Evolutionary conservation across 2,797 vertebrate genomes (phyloP).

Genomic region (Crocidura indochinensis): DNA sequence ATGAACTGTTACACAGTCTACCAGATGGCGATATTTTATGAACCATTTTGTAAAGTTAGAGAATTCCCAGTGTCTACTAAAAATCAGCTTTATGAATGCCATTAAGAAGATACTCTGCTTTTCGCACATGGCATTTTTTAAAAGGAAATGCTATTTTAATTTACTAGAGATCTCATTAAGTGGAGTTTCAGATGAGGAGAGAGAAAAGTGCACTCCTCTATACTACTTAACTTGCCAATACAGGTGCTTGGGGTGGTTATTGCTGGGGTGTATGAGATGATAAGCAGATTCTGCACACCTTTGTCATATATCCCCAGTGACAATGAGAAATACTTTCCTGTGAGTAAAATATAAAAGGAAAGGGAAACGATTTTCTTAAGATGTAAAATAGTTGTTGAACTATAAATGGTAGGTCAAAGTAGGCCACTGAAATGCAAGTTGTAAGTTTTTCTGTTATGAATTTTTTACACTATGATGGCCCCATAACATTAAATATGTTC

Average conservation of each 20-base stretch:
- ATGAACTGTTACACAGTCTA: conserved; percentile 82
- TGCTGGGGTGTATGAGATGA: too few species aligned
- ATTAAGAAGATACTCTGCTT: conserved; percentile 66
- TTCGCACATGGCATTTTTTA: background rate
- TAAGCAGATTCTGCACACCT: too few species aligned
- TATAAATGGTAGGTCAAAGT: background rate
- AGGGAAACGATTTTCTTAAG: conserved; percentile 23
- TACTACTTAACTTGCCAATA: too few species aligned
- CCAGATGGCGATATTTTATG: conserved; percentile 87
- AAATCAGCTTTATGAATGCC: conserved; percentile 76
- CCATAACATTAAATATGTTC: background rate
- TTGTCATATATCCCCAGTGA: too few species aligned
- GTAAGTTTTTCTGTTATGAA: too few species aligned
- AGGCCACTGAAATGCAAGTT: background rate
- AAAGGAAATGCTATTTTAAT: background rate
- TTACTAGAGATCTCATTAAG: too few species aligned
- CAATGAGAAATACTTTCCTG: conserved; percentile 2
- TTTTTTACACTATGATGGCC: background rate
- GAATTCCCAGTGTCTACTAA: conserved; percentile 80
- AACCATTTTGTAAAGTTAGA: conserved; percentile 79
- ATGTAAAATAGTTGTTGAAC: background rate
- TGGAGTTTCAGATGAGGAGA: too few species aligned
- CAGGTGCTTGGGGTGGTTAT: too few species aligned
- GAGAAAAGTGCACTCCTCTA: too few species aligned
- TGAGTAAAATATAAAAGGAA: background rate